Base-by-base conservation (phyloP, 2,113 vertebrate genomes). In the Pteropus alecto region DNA sequence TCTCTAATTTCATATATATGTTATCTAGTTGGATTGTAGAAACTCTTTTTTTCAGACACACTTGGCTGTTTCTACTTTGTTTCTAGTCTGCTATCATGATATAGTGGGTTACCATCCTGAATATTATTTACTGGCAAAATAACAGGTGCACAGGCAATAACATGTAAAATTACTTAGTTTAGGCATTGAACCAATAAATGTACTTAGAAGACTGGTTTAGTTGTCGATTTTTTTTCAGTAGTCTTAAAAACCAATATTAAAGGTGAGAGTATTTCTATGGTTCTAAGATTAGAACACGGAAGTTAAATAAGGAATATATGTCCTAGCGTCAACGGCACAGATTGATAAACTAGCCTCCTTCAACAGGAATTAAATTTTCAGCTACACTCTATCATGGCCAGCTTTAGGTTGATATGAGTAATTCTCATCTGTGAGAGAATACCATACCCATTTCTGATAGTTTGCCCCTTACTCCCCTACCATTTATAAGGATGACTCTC, bases 381-480 rank as follows among this genome's bases (percentile, higher is more conserved):
- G 12, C 5, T 63, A 14, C 6, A 33, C 1, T 92, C 6, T 51
- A 19, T 63, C 35, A 22, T 43, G 56, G 30, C 1, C 28, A 60
- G 60, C 1, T 70, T 60, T 41, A 54, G 26, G 26, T 19, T 58
- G 7, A 60, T 11, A 33, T 1, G 4, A 56, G n/a, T 46, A 18
- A 35, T 65, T 38, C 11, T 22, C 3, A 28, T 26, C 38, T 82
- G 33, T 71, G n/a, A 83, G 46, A 13, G 24, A 84, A 51, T 60
- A 54, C 1, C 10, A 46, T 8, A 13, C 2, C 10, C 26, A 86
- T 41, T 38, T 82, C 9, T 68, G 68, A 90, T 28, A 58, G 6
- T 2, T 13, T 70, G 13, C 0, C 15, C 12, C 4, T 43, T 38
- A 51, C 38, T 41, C 6, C 7, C 6, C 3, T 11, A 19, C 0